Conservation (phyloP, 2,888 invertebrate genomes). For the Azorinus chamasolen region DNA sequence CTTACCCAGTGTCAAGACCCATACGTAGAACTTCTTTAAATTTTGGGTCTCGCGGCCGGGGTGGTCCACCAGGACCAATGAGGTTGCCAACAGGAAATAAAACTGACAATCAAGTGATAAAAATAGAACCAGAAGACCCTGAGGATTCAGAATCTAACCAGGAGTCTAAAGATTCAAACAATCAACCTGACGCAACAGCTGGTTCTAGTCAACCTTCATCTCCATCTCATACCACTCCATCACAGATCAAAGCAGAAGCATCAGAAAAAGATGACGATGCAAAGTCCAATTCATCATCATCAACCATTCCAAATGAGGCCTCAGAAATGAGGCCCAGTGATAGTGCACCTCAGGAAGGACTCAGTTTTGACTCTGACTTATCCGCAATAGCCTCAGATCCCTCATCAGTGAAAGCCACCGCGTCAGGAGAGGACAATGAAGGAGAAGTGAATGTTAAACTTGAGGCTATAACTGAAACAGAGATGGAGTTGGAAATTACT, state of each 20-base stretch:
- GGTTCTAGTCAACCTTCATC: slow-evolving; percentile 44
- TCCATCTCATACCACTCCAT: slow-evolving; percentile 17
- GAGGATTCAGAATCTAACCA: slow-evolving; percentile 22
- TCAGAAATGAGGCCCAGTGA: slow-evolving; percentile 27
- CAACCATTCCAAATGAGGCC: slow-evolving; percentile 36
- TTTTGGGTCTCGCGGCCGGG: neutral
- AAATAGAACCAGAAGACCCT: slow-evolving; percentile 37
- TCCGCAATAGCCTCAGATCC: slow-evolving; percentile 32
- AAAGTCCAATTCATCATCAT: slow-evolving; percentile 38
- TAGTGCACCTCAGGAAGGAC: slow-evolving; percentile 31
- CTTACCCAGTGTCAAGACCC: slow-evolving; percentile 44
- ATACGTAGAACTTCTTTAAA: slow-evolving; percentile 23
- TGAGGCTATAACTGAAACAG: slow-evolving; percentile 51
- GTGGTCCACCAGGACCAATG: slow-evolving; percentile 1
- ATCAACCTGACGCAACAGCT: neutral
- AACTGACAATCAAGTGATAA: slow-evolving; percentile 32
- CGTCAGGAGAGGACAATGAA: neutral
- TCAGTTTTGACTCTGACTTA: slow-evolving; percentile 47
- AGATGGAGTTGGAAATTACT: slow-evolving; percentile 56
- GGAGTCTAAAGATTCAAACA: slow-evolving; percentile 8
- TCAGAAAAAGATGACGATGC: slow-evolving; percentile 37
- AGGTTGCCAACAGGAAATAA: slow-evolving; percentile 16
- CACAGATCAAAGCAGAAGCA: slow-evolving; percentile 13
- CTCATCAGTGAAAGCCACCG: neutral
- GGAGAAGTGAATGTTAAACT: slow-evolving; percentile 34